Base-by-base conservation (phyloP, 2,113 vertebrate species). In the Scomber colias region DNA sequence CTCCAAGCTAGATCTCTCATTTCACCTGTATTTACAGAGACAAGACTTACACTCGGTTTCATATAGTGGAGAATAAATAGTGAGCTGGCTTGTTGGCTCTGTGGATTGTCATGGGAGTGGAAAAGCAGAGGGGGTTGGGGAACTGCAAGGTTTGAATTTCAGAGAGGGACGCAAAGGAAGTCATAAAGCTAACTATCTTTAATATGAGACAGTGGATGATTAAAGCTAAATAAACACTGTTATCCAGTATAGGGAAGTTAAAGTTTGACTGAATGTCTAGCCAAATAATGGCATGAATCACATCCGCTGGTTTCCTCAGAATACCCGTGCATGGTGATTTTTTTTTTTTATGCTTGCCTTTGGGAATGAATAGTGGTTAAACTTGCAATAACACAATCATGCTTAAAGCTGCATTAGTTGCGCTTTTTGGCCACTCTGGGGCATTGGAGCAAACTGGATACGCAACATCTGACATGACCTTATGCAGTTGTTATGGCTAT, bases 21-120 rank as follows among this genome's bases (percentile, higher is more conserved):
- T 90, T 90, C 79, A 87, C 81, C 72, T 87, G 45, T 81, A 81
- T 87, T 89, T 75, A 89, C 74, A 72, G 76, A 82, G 84, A 86
- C 68, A 84, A 24, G 60, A 67, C 77, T 24, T 31, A 12, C 48
- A 66, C 75, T 75, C 44, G 1, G 61, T 40, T 65, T 82, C 65
- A 70, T 77, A 57, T 49, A 51, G 35, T 19, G 45, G 27, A 71
- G 78, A 71, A 83, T 75, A 87, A 77, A 87, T 68, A 75, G 10
- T 49, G 66, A 76, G 56, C 11, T 5, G 45, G 35, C 40, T 53
- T 61, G 13, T 53, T 63, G 65, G 71, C 61, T 76, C 69, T 59
- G 69, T 62, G 31, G 55, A 65, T 51, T 77, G 75, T 74, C 64
- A 79, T 12, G 31, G 50, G 62, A 55, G 50, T 48, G 48, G 78